phyloP scores from a whole-genome alignment of 2,888 invertebrate species.

The Fabriciana adippe region DNA sequence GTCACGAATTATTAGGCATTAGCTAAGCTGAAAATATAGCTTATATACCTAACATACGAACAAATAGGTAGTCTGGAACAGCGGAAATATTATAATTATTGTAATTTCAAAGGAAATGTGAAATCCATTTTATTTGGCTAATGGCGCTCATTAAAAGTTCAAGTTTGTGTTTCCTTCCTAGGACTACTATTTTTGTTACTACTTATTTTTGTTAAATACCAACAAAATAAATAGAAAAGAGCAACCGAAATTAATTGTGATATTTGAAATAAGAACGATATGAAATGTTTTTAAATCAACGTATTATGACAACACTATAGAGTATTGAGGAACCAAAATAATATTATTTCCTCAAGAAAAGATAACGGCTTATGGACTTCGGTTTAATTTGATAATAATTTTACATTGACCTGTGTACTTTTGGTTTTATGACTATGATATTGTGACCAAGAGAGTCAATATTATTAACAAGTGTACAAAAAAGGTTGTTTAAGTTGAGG shows the following conservation, averaged over 20 bases:
- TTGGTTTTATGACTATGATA: not conserved
- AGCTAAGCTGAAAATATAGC: too few relatives aligned
- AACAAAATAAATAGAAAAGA: too few relatives aligned
- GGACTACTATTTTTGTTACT: not conserved
- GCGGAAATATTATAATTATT: conserved; percentile 6
- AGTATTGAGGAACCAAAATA: too few relatives aligned
- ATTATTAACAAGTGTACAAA: conserved; percentile 20
- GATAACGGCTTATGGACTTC: too few relatives aligned
- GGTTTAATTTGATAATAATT: not conserved
- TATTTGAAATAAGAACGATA: too few relatives aligned
- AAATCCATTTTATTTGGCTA: conserved; percentile 3
- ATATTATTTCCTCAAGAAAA: too few relatives aligned
- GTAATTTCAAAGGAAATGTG: conserved; percentile 6
- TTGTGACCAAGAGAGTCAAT: conserved; percentile 1
- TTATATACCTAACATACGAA: too few relatives aligned
- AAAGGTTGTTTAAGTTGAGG: conserved; percentile 30
- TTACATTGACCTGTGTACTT: conserved; percentile 4
- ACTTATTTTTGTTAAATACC: not conserved
- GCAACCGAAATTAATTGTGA: too few relatives aligned
- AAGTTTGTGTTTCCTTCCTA: conserved; percentile 10
- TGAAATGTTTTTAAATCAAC: too few relatives aligned
- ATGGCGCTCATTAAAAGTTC: conserved; percentile 10
- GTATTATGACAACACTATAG: too few relatives aligned
- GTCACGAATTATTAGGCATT: too few relatives aligned
- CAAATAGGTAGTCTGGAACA: not conserved